Percentiles rank a stretch among this genome's conserved stretches.
phyloP scores from a whole-genome alignment of 2,113 vertebrate genomes.

The Platycercus adscitus region DNA sequence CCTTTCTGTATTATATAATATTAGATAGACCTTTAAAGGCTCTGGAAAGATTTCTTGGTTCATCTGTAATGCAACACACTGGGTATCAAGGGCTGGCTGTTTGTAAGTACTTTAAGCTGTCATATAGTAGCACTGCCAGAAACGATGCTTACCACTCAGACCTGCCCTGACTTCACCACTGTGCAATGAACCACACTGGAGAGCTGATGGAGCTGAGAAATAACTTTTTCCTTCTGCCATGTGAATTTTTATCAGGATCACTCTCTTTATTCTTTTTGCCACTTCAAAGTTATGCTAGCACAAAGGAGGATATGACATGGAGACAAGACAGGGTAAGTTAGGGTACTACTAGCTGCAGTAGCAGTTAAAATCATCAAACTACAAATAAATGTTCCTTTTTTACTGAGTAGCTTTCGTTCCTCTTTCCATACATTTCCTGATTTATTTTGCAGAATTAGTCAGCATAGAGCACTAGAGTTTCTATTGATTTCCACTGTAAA shows the following conservation, averaged over 20 bases:
- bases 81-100: not conserved
- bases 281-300: not conserved
- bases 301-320: not conserved
- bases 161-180: not conserved
- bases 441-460: not conserved
- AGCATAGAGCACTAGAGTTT: not conserved
- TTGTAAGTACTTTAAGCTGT: not conserved
- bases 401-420: not conserved
- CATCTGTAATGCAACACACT: not conserved
- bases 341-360: not conserved
- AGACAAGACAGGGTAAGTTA: not conserved
- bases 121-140: not conserved
- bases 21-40: not conserved
- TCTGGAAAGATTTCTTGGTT: not conserved
- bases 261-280: not conserved
- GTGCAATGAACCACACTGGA: not conserved
- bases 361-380: not conserved
- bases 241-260: not conserved
- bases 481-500: not conserved
- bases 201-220: slow-evolving; percentile 8
- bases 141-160: not conserved
- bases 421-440: not conserved
- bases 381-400: not conserved
- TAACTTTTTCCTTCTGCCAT: not conserved
- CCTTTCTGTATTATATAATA: not conserved